phyloP scores from a whole-genome alignment of 2,888 invertebrate genomes.

The Drosophila kuntzei region DNA sequence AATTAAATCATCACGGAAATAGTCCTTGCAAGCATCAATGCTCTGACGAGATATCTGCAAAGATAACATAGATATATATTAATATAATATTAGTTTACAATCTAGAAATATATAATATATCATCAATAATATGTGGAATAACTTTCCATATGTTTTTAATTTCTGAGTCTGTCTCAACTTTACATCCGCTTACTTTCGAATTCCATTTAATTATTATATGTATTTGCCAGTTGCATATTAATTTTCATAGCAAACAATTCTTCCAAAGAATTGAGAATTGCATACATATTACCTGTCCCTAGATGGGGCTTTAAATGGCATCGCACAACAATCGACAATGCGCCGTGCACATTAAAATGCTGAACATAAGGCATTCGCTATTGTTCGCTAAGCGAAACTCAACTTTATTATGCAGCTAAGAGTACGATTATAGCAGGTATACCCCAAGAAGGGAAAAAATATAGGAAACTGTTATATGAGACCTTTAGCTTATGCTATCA shows the following conservation, averaged over 20 bases:
- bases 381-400: constrained; percentile 11
- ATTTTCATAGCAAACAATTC: constrained; percentile 60
- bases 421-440: constrained; percentile 4
- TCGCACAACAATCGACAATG: constrained; percentile 25
- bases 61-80: neutral
- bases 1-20: constrained; percentile 98
- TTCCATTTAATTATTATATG: constrained; percentile 67
- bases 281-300: constrained; percentile 44
- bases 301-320: constrained; percentile 33
- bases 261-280: constrained; percentile 46
- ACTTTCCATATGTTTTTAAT: neutral
- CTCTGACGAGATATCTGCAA: constrained; percentile 97
- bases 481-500: too few species aligned
- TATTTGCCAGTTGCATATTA: constrained; percentile 69
- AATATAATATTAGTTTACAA: neutral
- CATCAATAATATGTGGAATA: too few species aligned
- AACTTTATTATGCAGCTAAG: constrained; percentile 13
- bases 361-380: constrained; percentile 14
- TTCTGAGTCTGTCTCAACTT: constrained; percentile 1
- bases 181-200: constrained; percentile 38
- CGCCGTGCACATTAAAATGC: constrained; percentile 46
- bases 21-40: constrained; percentile 99
- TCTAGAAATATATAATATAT: neutral
- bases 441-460: neutral
- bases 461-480: neutral